Base-by-base conservation (phyloP, 2,113 vertebrate species). In the Dromiciops gliroides region DNA sequence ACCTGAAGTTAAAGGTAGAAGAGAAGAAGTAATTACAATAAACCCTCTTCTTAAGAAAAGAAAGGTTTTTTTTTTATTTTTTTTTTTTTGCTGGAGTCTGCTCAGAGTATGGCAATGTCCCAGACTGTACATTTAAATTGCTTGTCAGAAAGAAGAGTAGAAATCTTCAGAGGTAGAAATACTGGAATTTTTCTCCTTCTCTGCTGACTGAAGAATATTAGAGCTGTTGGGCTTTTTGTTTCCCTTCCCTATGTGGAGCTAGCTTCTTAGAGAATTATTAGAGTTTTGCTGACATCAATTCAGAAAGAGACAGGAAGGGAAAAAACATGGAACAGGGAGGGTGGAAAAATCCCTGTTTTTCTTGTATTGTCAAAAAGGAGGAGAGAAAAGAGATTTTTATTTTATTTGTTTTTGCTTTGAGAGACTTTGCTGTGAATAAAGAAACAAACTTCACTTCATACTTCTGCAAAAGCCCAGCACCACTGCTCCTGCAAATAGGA, bases 261-360 rank as follows among this genome's bases (percentile, higher is more conserved):
- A 93, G 89, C 90, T 91, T 97, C 91, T 95, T 91, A 90, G 83
- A 95, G 51, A 96, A 97, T 97, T 92, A 94, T 94, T 95, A 97
- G 83, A 37, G 88, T 95, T 96, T 95, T 31, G 5, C 89, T 50
- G 31, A 93, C 95, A 96, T 96, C 53, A 23, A 93, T 97, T 90
- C 95, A 95, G 51, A 94, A 93, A 83, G 51, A 95, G 94, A 93
- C 88, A 95, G 90, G 92, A 94, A 92, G 2, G 92, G 89, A 94
- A 91, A 97, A 92, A 97, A 94, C 90, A 91, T 31, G 24, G 51
- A 53, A 19, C 50, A 89, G n/a, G 50, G 51, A 90, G 24, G 47
- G 2, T 0, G n/a, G 90, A 92, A 50, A 90, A 93, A 88, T 91
- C 50, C 56, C 48, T 94, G 60, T 92, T 96, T 97, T 94, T 94